These are phyloP conservation scores for Girardia tigrina DNA, from an alignment of 2,888 invertebrate species.

Conservation along the genomic window DNA sequence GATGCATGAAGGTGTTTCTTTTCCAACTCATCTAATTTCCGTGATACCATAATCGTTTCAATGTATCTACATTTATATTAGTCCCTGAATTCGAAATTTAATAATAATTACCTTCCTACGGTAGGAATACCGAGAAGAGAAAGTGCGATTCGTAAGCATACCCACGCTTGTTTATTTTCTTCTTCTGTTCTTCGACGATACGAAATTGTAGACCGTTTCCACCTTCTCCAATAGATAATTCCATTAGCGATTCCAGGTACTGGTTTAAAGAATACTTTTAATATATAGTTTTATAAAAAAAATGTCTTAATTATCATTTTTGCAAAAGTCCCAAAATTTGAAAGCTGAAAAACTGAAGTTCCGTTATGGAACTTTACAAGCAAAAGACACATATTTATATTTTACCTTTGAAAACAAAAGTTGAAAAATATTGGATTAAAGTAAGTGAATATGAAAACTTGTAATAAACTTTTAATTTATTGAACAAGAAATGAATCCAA, in stretches of 20 bases:
- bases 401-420: too few relatives aligned
- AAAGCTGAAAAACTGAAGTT: too few relatives aligned
- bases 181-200: slow-evolving; percentile 16
- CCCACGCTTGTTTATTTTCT: slow-evolving; percentile 32
- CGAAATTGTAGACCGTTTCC: not conserved
- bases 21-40: slow-evolving; percentile 19
- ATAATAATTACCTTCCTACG: not conserved
- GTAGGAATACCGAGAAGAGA: slow-evolving; percentile 18
- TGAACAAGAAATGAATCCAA: too few relatives aligned
- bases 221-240: slow-evolving; percentile 25
- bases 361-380: too few relatives aligned
- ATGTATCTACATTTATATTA: not conserved
- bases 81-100: not conserved
- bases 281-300: too few relatives aligned
- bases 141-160: slow-evolving; percentile 28
- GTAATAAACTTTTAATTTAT: too few relatives aligned
- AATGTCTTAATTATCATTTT: too few relatives aligned
- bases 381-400: too few relatives aligned
- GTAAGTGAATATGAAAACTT: too few relatives aligned
- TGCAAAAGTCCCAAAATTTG: too few relatives aligned
- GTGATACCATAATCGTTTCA: slow-evolving; percentile 25
- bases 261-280: too few relatives aligned
- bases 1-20: not conserved
- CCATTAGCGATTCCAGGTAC: slow-evolving; percentile 27
- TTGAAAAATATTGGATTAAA: too few relatives aligned